These are phyloP conservation scores for Drosophila simulans DNA, from an alignment of 1,140 invertebrate species.

Conservation along the genomic window DNA sequence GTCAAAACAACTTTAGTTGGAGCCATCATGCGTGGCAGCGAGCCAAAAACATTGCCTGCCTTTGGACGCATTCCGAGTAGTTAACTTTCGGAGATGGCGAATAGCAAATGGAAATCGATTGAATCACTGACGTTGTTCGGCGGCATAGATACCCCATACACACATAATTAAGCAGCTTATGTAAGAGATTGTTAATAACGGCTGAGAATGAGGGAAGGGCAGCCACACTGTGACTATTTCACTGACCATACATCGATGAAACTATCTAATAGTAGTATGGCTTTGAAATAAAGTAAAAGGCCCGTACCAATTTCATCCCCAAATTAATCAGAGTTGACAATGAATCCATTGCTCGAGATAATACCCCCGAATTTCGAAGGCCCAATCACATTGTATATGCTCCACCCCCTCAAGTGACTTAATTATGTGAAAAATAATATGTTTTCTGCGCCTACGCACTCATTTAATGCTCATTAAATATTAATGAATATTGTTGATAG, in stretches of 20 bases:
- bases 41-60: constrained; percentile 45
- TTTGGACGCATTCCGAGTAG: constrained; percentile 36
- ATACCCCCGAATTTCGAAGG: too few species aligned
- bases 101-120: constrained; percentile 36
- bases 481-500: constrained; percentile 34
- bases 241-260: neutral
- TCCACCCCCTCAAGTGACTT: constrained; percentile 30
- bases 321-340: neutral
- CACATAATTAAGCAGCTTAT: constrained; percentile 37
- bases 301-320: neutral
- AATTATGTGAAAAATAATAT: constrained; percentile 43
- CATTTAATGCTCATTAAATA: constrained; percentile 44
- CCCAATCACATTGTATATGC: neutral
- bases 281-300: neutral
- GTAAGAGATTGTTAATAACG: constrained; percentile 34
- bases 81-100: constrained; percentile 30
- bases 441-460: constrained; percentile 27
- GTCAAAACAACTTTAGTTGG: constrained; percentile 51
- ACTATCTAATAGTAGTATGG: neutral
- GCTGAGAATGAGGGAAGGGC: constrained; percentile 2
- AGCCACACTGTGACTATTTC: neutral
- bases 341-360: neutral
- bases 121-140: neutral
- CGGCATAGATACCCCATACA: constrained; percentile 4
- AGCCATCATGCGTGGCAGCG: constrained; percentile 8